Base-by-base conservation (phyloP, 1,140 invertebrate species). In the Lucilia cuprina region DNA sequence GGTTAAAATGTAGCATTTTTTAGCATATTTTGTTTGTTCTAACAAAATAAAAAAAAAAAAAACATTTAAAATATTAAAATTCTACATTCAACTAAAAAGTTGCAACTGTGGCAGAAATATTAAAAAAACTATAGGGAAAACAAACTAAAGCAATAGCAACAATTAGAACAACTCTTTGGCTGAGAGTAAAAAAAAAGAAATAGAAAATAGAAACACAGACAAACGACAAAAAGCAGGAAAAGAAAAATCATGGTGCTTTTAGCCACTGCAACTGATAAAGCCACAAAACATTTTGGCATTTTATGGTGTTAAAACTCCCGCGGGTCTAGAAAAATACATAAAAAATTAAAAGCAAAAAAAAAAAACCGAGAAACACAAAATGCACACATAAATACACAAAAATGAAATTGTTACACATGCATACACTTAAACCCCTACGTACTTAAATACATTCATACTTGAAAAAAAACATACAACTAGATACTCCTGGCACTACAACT, bases 241-340 rank as follows among this genome's bases (percentile, higher is more conserved):
- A 21, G 65, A 70, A 25, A 30, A 10, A 21, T 19, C 60, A 21
- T 25, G n/a, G n/a, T 2, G 21, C 17, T 70, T 21, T 21, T n/a
- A 60, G 65, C 5, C 19, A 21, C 12, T 50, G 41, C 47, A 82
- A 82, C 78, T 82, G 78, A 82, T 82, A 82, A 82, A 82, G 49
- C 78, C 78, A 82, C 75, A 82, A 82, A 82, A 82, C 78, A 82
- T 82, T 50, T 49, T 55, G 49, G 41, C 41, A 50, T 82, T 77
- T 82, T 82, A 82, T 82, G 78, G 78, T 50, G 78, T 82, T 82
- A 82, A 82, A 82, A 50, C 49, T 55, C 78, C 78, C 41, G 49
- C 47, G 78, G 78, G 78, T 82, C 10, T 55, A 19, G 12, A 78
- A 34, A 78, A 25, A 25, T 35, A 47, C 14, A 35, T 13, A 19